Percentiles rank a stretch among this genome's conserved stretches.
Evolutionary conservation across 2,113 vertebrate genomes (phyloP).

Genomic region (Aldabrachelys gigantea): DNA sequence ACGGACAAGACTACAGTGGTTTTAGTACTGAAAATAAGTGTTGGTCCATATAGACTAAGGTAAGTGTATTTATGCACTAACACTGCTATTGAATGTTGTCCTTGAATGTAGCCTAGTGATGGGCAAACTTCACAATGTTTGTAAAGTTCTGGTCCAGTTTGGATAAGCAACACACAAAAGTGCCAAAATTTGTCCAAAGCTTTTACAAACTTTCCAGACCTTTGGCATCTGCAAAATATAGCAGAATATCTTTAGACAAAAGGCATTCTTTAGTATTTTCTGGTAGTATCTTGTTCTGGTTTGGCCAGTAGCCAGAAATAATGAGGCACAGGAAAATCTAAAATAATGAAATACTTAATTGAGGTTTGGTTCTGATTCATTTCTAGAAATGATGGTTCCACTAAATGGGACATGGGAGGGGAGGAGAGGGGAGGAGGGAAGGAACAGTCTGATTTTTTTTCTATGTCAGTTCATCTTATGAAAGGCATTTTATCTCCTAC

Average conservation of each 20-base stretch:
- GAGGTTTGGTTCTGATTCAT: fast-evolving
- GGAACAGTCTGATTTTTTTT: no score
- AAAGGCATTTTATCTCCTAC: not conserved
- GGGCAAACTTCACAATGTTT: fast-evolving
- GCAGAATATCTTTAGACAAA: not conserved
- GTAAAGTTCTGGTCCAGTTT: not conserved
- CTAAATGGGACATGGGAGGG: no score
- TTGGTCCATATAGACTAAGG: not conserved
- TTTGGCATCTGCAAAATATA: not conserved
- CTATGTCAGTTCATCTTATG: no score
- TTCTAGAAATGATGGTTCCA: not conserved
- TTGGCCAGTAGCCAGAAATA: not conserved
- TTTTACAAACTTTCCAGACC: not conserved
- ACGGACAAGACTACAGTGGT: not conserved
- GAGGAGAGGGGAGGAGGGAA: not conserved
- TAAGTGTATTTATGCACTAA: not conserved
- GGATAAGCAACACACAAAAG: not conserved
- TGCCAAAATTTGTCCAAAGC: fast-evolving
- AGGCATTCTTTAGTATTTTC: not conserved
- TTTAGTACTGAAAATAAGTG: not conserved
- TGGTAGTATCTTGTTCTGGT: not conserved
- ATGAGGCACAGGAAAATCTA: fast-evolving
- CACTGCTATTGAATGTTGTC: fast-evolving
- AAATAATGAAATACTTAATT: not conserved
- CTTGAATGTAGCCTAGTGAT: fast-evolving